Evolutionary conservation across 2,113 vertebrate genomes (phyloP), one percentile per base, ranked within the genome.

Genomic region (Anoplopoma fimbria): DNA sequence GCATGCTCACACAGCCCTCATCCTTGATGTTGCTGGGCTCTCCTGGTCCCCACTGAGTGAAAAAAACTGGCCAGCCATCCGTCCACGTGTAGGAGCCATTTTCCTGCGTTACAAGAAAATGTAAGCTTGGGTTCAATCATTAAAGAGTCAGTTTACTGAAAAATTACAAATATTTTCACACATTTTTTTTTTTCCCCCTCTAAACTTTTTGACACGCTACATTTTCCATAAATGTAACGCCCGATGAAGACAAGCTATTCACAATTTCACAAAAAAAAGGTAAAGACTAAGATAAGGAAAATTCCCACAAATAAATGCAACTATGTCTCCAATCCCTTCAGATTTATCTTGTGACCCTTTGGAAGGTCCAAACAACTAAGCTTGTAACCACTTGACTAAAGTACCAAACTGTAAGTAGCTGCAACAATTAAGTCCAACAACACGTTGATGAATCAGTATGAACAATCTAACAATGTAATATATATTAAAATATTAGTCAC

Each of bases 41-140:
- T 49, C 94, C 95, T 0, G 95, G 95, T 23, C 95, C 95, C 95
- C 95, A 96, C 40, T 95, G 92, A 9, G 95, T 94, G 74, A 93
- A 96, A 21, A 96, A 95, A 4, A 96, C 93, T 0, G 95, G 94
- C 95, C 95, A 96, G 29, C 88, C 91, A 0, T 96, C 94, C 0
- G 89, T 80, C 95, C 95, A 96, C 8, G 0, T 25, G 84, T 95
- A 96, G 3, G 88, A 84, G 5, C 69, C 36, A 0, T 93, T 85
- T 0, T 84, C 90, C 94, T 95, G 83, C 63, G 55, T 31, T 4
- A 69, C 12, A 68, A 73, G 45, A 10, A 17, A 38, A n/a, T 3
- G 34, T 1, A 3, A 71, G 53, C 33, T n/a, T n/a, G 14, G 5
- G 61, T 31, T 79, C 33, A 23, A 4, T 25, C 29, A 2, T 71